Evolutionary conservation across 1,140 invertebrate genomes (phyloP).

Genomic region (Cephus cinctus): DNA sequence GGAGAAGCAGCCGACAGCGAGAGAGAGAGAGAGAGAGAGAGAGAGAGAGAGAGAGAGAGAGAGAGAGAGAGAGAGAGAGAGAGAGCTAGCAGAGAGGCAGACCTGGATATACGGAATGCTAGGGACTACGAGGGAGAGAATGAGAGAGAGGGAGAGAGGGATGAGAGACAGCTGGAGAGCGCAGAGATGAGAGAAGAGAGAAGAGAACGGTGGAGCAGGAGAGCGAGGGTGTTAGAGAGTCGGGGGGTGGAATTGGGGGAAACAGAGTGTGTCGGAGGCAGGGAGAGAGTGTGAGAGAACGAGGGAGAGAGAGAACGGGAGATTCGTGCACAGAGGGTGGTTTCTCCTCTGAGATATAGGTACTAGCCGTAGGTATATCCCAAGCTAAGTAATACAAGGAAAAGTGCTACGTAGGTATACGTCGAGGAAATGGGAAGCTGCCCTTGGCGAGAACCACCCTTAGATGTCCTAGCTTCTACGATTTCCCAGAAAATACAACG

Average conservation of each 20-base stretch:
- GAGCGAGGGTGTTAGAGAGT: conserved; percentile 17
- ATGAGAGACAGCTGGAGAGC: not conserved
- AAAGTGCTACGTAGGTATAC: conserved; percentile 8
- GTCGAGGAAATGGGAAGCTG: too few relatives aligned
- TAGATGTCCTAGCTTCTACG: too few relatives aligned
- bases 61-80: conserved; percentile 17
- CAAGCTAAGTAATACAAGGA: conserved; percentile 6
- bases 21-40: conserved; percentile 10
- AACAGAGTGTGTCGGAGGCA: conserved; percentile 52
- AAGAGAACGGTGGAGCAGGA: conserved; percentile 16
- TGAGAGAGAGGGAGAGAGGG: conserved; percentile 17
- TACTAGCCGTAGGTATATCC: conserved; percentile 21
- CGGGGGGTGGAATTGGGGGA: conserved; percentile 39
- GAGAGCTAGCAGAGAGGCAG: not conserved
- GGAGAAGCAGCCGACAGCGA: too few relatives aligned
- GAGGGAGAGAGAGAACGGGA: conserved; percentile 33
- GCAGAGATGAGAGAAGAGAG: not conserved
- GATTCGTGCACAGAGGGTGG: conserved; percentile 49
- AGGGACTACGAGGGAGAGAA: conserved; percentile 8
- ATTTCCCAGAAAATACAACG: too few relatives aligned
- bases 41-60: conserved; percentile 13
- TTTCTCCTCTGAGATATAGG: conserved; percentile 49
- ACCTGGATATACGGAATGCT: conserved; percentile 3
- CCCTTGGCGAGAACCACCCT: too few relatives aligned
- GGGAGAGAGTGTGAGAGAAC: conserved; percentile 21